These are phyloP conservation scores for Chelidonichthys spinosus DNA, from an alignment of 2,797 vertebrate species.

Conservation along the genomic window DNA sequence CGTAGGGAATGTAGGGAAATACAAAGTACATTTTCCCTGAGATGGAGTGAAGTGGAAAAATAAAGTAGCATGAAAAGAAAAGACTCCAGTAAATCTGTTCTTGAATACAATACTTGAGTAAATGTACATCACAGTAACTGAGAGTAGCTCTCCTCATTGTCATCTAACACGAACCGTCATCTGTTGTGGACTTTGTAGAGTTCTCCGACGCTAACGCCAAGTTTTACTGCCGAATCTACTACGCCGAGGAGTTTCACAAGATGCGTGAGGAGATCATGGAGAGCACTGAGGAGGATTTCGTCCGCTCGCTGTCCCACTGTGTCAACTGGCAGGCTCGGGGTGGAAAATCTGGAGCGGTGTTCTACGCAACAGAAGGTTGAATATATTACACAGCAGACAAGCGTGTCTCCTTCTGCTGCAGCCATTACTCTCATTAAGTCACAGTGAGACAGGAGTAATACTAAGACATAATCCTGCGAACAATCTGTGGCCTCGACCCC, in stretches of 20 bases:
- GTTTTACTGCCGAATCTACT: slow-evolving; percentile 99
- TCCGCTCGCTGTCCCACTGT: slow-evolving; percentile 95
- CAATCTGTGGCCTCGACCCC: no score
- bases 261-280: slow-evolving; percentile 97
- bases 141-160: neutral
- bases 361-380: slow-evolving; percentile 96
- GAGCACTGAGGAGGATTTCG: slow-evolving; percentile 95
- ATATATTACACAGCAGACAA: neutral
- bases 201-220: slow-evolving; percentile 97
- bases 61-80: neutral
- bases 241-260: slow-evolving; percentile 95
- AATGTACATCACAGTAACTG: neutral
- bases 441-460: neutral
- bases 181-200: slow-evolving; percentile 78
- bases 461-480: neutral
- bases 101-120: neutral
- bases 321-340: slow-evolving; percentile 98
- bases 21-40: no score
- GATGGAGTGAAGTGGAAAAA: neutral
- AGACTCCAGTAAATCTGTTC: neutral
- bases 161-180: neutral
- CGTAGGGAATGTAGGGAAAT: no score
- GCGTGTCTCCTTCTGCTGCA: neutral
- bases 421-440: neutral
- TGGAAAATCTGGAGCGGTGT: slow-evolving; percentile 96